These are phyloP conservation scores for Tympanuchus pallidicinctus DNA, from an alignment of 2,113 vertebrate species.

Conservation along the genomic window DNA sequence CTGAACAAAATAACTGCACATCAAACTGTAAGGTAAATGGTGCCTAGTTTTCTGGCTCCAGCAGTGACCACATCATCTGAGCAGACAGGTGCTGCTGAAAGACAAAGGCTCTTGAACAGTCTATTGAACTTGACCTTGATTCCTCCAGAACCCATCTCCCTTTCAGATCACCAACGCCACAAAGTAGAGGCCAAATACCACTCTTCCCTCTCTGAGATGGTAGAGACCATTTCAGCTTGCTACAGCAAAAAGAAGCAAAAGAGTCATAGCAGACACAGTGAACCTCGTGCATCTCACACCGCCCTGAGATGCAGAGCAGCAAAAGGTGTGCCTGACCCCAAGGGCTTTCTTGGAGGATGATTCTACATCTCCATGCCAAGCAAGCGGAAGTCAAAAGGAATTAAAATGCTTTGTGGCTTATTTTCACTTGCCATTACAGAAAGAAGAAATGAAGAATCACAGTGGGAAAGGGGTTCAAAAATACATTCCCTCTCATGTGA, in stretches of 20 bases:
- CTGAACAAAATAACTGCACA: neutral
- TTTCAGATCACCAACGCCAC: no score
- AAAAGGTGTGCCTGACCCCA: neutral
- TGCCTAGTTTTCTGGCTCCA: neutral
- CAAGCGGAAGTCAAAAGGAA: constrained; percentile 32
- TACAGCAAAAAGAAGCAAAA: neutral
- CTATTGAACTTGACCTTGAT: neutral
- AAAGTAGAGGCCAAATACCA: neutral
- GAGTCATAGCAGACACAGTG: neutral
- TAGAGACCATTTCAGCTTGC: neutral
- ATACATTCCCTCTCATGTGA: constrained; percentile 45
- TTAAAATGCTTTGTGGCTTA: constrained; percentile 31
- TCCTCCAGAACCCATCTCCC: neutral
- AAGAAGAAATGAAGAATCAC: constrained; percentile 35
- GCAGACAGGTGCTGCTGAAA: neutral
- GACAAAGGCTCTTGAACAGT: neutral
- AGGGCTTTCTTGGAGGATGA: constrained; percentile 3
- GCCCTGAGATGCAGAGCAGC: neutral
- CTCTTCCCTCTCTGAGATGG: neutral
- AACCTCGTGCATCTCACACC: neutral
- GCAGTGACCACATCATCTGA: neutral
- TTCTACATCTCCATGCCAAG: constrained; percentile 57
- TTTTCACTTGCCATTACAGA: constrained; percentile 29
- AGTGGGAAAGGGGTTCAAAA: constrained; percentile 68
- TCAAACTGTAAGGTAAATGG: neutral